Base-by-base conservation (phyloP, 2,797 vertebrate species). In the Spizella passerina region DNA sequence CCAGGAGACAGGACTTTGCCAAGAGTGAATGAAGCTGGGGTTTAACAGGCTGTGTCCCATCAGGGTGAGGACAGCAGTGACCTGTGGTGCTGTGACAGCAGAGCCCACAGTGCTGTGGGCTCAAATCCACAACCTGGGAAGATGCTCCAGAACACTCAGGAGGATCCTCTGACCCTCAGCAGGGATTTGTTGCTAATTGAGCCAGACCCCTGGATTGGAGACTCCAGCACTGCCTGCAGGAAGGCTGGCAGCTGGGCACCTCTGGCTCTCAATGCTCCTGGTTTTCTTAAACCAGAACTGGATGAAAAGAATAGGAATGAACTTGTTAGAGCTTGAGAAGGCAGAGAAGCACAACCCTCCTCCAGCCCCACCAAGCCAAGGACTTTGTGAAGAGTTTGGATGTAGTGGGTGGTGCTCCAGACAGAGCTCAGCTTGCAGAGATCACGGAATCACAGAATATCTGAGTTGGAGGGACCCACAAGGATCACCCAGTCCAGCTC, bases 241-340 rank as follows among this genome's bases (percentile, higher is more conserved):
- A 63, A 44, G 29, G 49, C 39, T 34, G 47, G 41, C 4, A 8
- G 53, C 22, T 32, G 52, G 46, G 13, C 38, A 87, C 24, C 52
- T 75, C 47, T 20, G 4, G 0, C 46, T 65, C 19, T 24, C 0
- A 0, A 30, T 1, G 15, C 15, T 70, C 47, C 47, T 24, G 29
- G 29, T 32, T 52, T 21, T 52, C 52, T 49, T 86, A 61, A 71
- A 46, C 30, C 30, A 41, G 41, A 29, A 14, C 50, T 24, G 47
- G 47, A 82, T 30, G 12, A 34, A 53, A 49, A 73, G 10, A 83
- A 30, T 20, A 78, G 52, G 26, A 47, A 39, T 5, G 2, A 52
- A 30, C 19, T 6, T 43, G 61, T 72, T 46, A 38, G 57, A 71
- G 39, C 50, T 46, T 20, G 53, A 55, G 76, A 55, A 68, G 34